Evolutionary conservation across 2,797 vertebrate species (phyloP).

Genomic region (Taeniopygia guttata): DNA sequence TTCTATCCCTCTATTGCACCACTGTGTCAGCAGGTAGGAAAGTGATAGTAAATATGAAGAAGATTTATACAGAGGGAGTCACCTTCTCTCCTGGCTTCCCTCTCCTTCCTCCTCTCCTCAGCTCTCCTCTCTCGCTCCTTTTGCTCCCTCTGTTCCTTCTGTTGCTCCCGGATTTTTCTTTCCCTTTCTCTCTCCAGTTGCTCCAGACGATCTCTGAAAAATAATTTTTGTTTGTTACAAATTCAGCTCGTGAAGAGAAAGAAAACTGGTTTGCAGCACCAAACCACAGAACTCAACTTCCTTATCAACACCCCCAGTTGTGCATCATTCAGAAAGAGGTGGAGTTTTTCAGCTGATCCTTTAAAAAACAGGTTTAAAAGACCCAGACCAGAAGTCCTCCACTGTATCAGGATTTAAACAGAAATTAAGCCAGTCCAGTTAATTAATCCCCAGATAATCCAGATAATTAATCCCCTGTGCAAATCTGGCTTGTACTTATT

Average conservation of each 20-base stretch:
- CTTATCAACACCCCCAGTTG: not conserved
- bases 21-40: accelerated
- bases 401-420: not conserved
- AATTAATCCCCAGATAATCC: not conserved
- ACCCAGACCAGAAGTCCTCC: not conserved
- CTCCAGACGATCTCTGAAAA: conserved; percentile 91
- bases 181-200: conserved; percentile 92
- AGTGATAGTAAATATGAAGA: not conserved
- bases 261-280: not conserved
- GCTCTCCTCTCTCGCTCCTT: conserved; percentile 90
- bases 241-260: not conserved
- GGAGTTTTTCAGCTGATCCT: not conserved
- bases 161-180: conserved; percentile 89
- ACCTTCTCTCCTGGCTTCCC: conserved; percentile 91
- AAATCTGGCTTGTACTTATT: not conserved
- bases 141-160: conserved; percentile 91
- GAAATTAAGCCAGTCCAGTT: not conserved
- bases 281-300: not conserved
- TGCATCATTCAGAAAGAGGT: accelerated
- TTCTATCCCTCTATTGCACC: not conserved
- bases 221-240: not conserved
- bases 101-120: conserved; percentile 90
- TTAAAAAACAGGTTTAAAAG: not conserved
- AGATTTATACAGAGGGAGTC: not conserved
- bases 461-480: not conserved